A percentile compares a stretch with the other conserved stretches of the same genome.
These are phyloP conservation scores for Aleiodes leptofemur DNA, from an alignment of 2,888 invertebrate genomes.

Conservation along the genomic window DNA sequence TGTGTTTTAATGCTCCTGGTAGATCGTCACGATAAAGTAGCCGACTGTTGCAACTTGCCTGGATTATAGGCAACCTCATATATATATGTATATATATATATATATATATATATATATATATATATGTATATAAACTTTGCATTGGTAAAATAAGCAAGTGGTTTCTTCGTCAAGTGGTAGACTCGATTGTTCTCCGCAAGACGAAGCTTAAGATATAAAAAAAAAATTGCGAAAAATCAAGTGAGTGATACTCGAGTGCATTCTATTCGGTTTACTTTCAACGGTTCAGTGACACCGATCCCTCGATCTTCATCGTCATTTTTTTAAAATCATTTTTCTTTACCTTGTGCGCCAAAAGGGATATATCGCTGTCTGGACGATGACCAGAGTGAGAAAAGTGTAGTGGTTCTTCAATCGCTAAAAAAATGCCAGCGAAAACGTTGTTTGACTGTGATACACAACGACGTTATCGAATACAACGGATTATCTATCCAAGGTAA, in stretches of 20 bases:
- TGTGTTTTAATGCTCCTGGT: constrained; percentile 59
- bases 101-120: neutral
- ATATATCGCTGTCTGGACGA: constrained; percentile 12
- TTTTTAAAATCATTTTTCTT: constrained; percentile 4
- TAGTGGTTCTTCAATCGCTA: constrained; percentile 21
- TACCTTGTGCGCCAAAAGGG: constrained; percentile 7
- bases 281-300: constrained; percentile 47
- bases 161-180: constrained; percentile 32
- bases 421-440: constrained; percentile 34
- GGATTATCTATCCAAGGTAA: constrained; percentile 38
- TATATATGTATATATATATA: neutral
- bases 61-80: constrained; percentile 21
- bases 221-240: constrained; percentile 7
- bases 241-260: constrained; percentile 44
- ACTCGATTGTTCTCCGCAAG: constrained; percentile 27
- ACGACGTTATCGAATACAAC: constrained; percentile 40
- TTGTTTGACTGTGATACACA: constrained; percentile 14
- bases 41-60: constrained; percentile 37
- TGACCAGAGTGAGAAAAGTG: constrained; percentile 42
- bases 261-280: constrained; percentile 47
- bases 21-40: constrained; percentile 50
- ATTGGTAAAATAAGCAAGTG: constrained; percentile 23
- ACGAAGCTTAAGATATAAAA: neutral
- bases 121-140: neutral
- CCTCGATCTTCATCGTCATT: constrained; percentile 18